Evolutionary conservation across 2,888 invertebrate species (phyloP).

Genomic region (Anodontia alba): DNA sequence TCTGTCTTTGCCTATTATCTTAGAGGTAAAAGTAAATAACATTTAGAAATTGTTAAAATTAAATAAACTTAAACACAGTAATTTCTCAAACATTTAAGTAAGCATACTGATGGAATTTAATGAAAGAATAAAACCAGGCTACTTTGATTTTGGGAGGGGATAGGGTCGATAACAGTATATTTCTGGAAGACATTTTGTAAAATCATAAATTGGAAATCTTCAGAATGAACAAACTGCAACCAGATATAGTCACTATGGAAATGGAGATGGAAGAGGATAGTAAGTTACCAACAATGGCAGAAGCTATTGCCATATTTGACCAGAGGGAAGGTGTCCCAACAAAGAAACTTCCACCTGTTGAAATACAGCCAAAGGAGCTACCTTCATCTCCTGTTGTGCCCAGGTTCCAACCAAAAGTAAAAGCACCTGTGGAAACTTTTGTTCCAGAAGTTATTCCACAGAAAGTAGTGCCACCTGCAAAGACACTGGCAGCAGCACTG

Average conservation of each 20-base stretch:
- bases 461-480: slow-evolving; percentile 48
- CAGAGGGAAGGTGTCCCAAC: slow-evolving; percentile 49
- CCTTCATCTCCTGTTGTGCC: slow-evolving; percentile 36
- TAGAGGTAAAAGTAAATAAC: too few species aligned
- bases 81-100: too few species aligned
- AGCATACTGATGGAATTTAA: too few species aligned
- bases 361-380: slow-evolving; percentile 52
- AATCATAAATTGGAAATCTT: not conserved
- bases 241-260: slow-evolving; percentile 39
- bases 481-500: slow-evolving; percentile 31
- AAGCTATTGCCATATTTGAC: slow-evolving; percentile 74
- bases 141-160: too few species aligned
- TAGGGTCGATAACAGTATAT: too few species aligned
- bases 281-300: slow-evolving; percentile 69
- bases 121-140: too few species aligned
- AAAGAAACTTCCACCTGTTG: slow-evolving; percentile 51
- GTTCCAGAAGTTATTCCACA: slow-evolving; percentile 51
- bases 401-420: slow-evolving; percentile 14
- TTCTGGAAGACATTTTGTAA: too few species aligned
- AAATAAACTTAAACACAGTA: too few species aligned
- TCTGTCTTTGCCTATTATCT: too few species aligned
- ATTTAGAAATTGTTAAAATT: too few species aligned
- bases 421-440: slow-evolving; percentile 21
- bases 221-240: not conserved
- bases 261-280: slow-evolving; percentile 65